phyloP scores from a whole-genome alignment of 2,797 vertebrate species.

The Crotalus adamanteus region DNA sequence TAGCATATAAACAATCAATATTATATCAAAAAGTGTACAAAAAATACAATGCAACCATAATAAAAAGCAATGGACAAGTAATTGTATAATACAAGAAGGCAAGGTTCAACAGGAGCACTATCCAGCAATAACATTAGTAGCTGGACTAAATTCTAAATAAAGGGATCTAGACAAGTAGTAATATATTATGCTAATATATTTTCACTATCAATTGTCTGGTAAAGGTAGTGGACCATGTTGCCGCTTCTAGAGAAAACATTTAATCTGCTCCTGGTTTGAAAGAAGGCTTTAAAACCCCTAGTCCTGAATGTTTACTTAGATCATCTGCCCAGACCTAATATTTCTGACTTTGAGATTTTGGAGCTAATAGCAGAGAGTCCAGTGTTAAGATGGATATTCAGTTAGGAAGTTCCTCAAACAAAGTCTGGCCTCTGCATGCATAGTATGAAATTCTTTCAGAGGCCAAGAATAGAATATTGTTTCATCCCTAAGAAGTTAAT shows the following conservation, averaged over 20 bases:
- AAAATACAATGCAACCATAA: slow-evolving; percentile 38
- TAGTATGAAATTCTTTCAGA: neutral
- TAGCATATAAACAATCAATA: slow-evolving; percentile 36
- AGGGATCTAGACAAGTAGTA: neutral
- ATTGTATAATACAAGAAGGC: slow-evolving; percentile 20
- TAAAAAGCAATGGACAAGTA: slow-evolving; percentile 42
- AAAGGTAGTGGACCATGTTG: neutral
- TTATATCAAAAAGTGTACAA: slow-evolving; percentile 47
- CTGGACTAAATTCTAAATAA: neutral
- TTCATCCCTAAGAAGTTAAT: neutral
- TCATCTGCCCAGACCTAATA: neutral
- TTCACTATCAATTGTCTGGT: neutral
- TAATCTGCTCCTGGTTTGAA: neutral
- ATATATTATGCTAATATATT: neutral
- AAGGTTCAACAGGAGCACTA: neutral
- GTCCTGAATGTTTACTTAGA: neutral
- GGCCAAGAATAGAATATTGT: neutral
- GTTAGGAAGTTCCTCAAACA: neutral
- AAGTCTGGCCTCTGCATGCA: neutral
- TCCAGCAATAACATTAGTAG: neutral
- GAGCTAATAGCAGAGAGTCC: neutral
- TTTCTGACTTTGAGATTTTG: neutral
- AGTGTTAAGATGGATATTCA: neutral
- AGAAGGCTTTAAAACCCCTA: neutral
- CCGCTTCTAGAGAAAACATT: too few relatives aligned